Evolutionary conservation across 2,113 vertebrate genomes (phyloP), one percentile per base, ranked within the genome.

Genomic region (Dinomys branickii): DNA sequence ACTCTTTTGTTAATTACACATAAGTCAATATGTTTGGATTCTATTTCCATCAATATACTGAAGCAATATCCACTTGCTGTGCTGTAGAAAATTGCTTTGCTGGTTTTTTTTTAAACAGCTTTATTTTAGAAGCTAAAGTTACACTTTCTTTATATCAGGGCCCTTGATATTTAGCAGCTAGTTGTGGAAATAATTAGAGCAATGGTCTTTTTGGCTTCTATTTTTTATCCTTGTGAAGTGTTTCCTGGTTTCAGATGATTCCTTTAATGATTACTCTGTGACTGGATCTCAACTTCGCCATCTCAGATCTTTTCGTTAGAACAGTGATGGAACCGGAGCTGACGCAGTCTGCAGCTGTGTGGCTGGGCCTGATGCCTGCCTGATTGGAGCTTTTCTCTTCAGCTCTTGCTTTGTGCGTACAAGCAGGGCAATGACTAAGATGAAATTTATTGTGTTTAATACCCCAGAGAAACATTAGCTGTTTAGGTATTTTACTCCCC

Each of bases 1-100:
- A 98, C 98, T 96, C 96, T 96, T 98, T 98, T 98, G 97, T 98
- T 99, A 99, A 99, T 98, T 98, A 98, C 86, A 95, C 97, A 98
- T 98, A 98, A 98, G 98, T 98, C 98, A 98, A 97, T 98, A 98
- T 97, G 97, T 95, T 90, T 96, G 91, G 95, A 98, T 97, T 97
- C 78, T 81, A 38, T 93, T 98, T 98, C 98, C 98, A 98, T 98
- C 98, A 98, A 96, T 98, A 98, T 92, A 96, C 90, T 85, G 90
- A 94, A 97, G 98, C 89, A 98, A 61, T 80, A 92, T 95, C 78
- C 91, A 94, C 30, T 35, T 95, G 82, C 59, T 94, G 91, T 97
- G 56, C 94, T 98, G 0, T 20, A 91, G 96, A 97, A 96, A 97
- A 96, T 4, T 87, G 16, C 65, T 95, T 90, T 96, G 97, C 90